Evolutionary conservation across 2,888 invertebrate species (phyloP).

Genomic region (Pyrochroa serraticornis): DNA sequence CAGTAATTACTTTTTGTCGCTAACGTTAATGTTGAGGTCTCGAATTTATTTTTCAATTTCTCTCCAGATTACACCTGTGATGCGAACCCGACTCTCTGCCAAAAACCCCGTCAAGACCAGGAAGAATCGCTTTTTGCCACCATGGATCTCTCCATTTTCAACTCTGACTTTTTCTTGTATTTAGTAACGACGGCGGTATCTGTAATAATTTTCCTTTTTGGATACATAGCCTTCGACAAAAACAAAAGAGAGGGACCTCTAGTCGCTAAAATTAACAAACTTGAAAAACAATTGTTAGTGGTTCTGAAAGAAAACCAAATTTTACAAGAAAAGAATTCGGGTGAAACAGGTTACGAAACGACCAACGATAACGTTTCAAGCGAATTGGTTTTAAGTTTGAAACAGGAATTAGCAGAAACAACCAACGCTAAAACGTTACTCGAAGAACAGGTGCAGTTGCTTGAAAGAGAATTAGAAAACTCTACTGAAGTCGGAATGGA

Average conservation of each 20-base stretch:
- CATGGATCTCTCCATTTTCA: constrained; percentile 32
- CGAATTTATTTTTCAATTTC: background rate
- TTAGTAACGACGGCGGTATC: constrained; percentile 69
- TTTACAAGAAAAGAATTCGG: constrained; percentile 60
- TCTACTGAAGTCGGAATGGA: constrained; percentile 83
- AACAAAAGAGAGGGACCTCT: constrained; percentile 73
- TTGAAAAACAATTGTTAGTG: constrained; percentile 68
- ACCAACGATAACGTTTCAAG: constrained; percentile 65
- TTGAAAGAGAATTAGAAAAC: constrained; percentile 79
- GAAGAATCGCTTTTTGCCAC: constrained; percentile 5
- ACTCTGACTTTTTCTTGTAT: constrained; percentile 44
- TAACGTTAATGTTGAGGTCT: too few species aligned
- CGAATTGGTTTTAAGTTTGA: constrained; percentile 72
- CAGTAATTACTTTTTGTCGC: too few species aligned
- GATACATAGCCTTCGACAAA: constrained; percentile 80
- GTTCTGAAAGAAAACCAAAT: constrained; percentile 69
- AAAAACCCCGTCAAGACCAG: constrained; percentile 6
- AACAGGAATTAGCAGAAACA: constrained; percentile 66
- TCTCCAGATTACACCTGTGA: constrained; percentile 22
- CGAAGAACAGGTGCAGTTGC: constrained; percentile 70
- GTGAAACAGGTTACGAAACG: constrained; percentile 16
- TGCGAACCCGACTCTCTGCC: constrained; percentile 12
- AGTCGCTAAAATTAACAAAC: constrained; percentile 69
- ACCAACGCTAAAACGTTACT: constrained; percentile 59
- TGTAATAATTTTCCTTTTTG: constrained; percentile 74